Percentiles rank a stretch among this genome's conserved stretches.
These are phyloP conservation scores for Achroia grisella DNA, from an alignment of 1,140 invertebrate genomes.

Conservation along the genomic window DNA sequence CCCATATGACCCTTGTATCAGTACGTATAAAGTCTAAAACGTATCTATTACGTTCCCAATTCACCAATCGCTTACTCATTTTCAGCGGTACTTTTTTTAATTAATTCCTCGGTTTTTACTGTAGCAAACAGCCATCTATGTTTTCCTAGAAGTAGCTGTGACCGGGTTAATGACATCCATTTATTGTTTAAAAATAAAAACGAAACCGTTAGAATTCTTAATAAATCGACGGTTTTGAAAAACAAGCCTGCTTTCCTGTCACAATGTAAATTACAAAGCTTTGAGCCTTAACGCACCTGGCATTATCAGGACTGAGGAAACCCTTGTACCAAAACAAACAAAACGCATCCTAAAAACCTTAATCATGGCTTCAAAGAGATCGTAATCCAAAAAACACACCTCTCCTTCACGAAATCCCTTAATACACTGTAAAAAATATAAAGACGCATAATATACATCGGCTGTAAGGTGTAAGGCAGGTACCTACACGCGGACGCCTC, in stretches of 20 bases:
- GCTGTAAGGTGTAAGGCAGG: slow-evolving; percentile 31
- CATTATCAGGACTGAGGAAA: slow-evolving; percentile 2
- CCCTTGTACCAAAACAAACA: slow-evolving; percentile 43
- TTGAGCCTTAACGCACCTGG: not conserved
- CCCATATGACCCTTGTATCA: not conserved
- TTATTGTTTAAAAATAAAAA: slow-evolving; percentile 6
- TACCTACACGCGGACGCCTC: slow-evolving; percentile 55
- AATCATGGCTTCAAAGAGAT: slow-evolving; percentile 59
- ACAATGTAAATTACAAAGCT: no score
- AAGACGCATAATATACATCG: slow-evolving; percentile 20
- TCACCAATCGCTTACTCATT: slow-evolving; percentile 4
- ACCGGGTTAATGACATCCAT: slow-evolving; percentile 32
- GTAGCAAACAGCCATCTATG: slow-evolving; percentile 37
- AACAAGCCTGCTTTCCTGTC: not conserved
- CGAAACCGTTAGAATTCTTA: slow-evolving; percentile 4
- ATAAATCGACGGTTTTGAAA: not conserved
- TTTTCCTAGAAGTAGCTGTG: slow-evolving; percentile 36
- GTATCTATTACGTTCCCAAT: not conserved
- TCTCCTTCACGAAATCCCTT: slow-evolving; percentile 45
- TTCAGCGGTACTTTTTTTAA: slow-evolving; percentile 46
- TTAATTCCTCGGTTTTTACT: slow-evolving; percentile 52
- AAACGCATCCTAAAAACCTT: slow-evolving; percentile 52
- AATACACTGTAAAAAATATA: slow-evolving; percentile 49
- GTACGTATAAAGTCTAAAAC: not conserved
- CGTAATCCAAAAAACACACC: slow-evolving; percentile 67